Base-by-base conservation (phyloP, 2,888 invertebrate species). In the Drosophila stalkeri region DNA sequence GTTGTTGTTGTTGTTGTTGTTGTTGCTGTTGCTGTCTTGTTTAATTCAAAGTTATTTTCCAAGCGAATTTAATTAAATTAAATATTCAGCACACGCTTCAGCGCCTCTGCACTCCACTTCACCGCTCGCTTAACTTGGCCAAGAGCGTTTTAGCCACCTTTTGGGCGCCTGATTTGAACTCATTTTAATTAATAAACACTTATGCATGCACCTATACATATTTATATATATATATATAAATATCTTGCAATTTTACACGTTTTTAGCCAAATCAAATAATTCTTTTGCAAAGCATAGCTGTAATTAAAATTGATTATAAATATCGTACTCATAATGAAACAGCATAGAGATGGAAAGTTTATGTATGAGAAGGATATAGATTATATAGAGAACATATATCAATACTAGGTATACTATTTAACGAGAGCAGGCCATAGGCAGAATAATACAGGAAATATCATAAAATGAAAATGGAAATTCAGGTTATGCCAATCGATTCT, bases 61-160 rank as follows among this genome's bases (percentile, higher is more conserved):
- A 75, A 82, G 87, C 78, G 82, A 89, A 88, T 89, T 89, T 87
- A 89, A 88, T 88, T 88, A 89, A 88, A 87, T 88, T 89, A 85
- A 71, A 81, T 83, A 89, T 85, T 80, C 87, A 85, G 56, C 81
- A 79, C 87, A 89, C 87, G 87, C 80, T 67, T 71, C 59, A 72
- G 59, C 64, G 64, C 39, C 57, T 55, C 44, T 33, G 49, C 35
- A 31, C 23, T 37, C 16, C 18, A 7, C 18, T 18, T 11, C 18
- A 4, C 12, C n/a, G 46, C 23, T 18, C 57, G 47, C 41, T 49
- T 51, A 63, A 61, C 67, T 41, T 64, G 51, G 61, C 63, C 57
- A 47, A 54, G 68, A 54, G 23, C 27, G 27, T 18, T 69, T 70
- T 76, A 74, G 67, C 59, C 64, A 70, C 76, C 75, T 80, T 70